These are phyloP conservation scores for Lasiommata megera DNA, from an alignment of 2,888 invertebrate species.

Conservation along the genomic window DNA sequence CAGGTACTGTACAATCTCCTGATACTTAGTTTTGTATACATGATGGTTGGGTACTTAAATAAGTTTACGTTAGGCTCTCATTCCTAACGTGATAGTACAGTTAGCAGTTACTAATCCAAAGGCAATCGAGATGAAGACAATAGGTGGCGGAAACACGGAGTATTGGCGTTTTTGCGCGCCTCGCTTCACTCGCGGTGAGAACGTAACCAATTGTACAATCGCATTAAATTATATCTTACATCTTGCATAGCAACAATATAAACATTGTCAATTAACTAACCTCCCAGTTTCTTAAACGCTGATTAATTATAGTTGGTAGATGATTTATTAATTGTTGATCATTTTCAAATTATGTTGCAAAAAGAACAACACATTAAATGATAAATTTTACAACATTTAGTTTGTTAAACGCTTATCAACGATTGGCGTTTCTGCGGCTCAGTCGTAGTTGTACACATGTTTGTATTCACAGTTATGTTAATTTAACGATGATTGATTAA, in stretches of 20 bases:
- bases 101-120: conserved; percentile 54
- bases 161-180: conserved; percentile 59
- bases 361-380: too few species aligned
- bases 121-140: conserved; percentile 69
- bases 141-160: conserved; percentile 68
- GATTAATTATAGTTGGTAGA: neutral
- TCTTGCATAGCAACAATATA: conserved; percentile 8
- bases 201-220: conserved; percentile 55
- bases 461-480: too few species aligned
- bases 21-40: too few species aligned
- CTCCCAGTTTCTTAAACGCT: neutral
- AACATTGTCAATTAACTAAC: neutral
- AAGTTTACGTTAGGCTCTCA: neutral
- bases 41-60: too few species aligned
- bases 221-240: conserved; percentile 48
- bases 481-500: too few species aligned
- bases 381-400: too few species aligned
- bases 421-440: too few species aligned
- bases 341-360: too few species aligned
- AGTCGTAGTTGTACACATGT: too few species aligned
- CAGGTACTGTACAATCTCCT: too few species aligned
- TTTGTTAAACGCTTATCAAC: too few species aligned
- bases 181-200: conserved; percentile 60
- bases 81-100: conserved; percentile 16
- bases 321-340: too few species aligned